phyloP scores from a whole-genome alignment of 1,140 invertebrate species.

The Brachionus rotundiformis region DNA sequence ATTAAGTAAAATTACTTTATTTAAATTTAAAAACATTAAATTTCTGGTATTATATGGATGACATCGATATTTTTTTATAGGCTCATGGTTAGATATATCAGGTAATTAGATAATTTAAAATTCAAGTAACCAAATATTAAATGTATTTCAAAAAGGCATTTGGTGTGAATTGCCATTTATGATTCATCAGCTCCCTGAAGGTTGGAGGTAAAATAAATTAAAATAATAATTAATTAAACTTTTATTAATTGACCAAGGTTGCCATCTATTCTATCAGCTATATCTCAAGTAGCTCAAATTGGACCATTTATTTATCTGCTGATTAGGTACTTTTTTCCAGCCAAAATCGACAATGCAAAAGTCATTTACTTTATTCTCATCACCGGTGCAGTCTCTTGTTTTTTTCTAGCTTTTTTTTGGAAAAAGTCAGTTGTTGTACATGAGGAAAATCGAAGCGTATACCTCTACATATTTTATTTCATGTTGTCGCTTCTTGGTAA shows the following conservation, averaged over 20 bases:
- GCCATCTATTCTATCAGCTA: slow-evolving; percentile 31
- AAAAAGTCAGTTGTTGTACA: slow-evolving; percentile 68
- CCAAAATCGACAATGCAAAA: slow-evolving; percentile 9
- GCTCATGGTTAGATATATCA: neutral
- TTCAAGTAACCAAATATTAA: slow-evolving; percentile 69
- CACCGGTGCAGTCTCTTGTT: slow-evolving; percentile 70
- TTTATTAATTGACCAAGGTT: slow-evolving; percentile 60
- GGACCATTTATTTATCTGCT: slow-evolving; percentile 75
- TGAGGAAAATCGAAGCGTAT: slow-evolving; percentile 27
- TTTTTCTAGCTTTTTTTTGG: slow-evolving; percentile 77
- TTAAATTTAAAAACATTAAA: no score
- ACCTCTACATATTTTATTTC: slow-evolving; percentile 33
- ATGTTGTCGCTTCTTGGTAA: slow-evolving; percentile 12
- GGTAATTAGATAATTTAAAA: slow-evolving; percentile 1
- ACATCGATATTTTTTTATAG: no score
- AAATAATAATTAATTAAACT: no score
- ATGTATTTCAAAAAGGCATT: slow-evolving; percentile 75
- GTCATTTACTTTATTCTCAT: slow-evolving; percentile 73
- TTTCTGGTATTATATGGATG: no score
- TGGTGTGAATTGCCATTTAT: slow-evolving; percentile 75
- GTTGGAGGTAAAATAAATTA: slow-evolving; percentile 82
- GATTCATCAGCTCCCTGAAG: slow-evolving; percentile 77
- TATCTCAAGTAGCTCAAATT: slow-evolving; percentile 80
- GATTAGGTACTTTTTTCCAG: slow-evolving; percentile 62
- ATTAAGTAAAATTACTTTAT: neutral